Evolutionary conservation across 2,888 invertebrate species (phyloP).

Genomic region (Allophyes oxyacanthae): DNA sequence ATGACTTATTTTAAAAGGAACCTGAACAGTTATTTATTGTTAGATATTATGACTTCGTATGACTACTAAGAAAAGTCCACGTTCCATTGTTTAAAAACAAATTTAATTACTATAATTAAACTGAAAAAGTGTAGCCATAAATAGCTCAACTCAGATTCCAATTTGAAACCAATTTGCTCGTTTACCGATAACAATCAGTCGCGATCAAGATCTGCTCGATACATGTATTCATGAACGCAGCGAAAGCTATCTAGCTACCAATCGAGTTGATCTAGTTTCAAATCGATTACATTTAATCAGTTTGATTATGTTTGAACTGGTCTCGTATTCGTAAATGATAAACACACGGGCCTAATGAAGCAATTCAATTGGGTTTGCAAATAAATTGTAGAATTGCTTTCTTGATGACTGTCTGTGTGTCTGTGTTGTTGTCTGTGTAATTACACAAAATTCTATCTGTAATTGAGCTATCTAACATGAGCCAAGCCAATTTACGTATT

Average conservation of each 20-base stretch:
- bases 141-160: conserved; percentile 24
- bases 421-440: conserved; percentile 4
- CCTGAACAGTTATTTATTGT: too few relatives aligned
- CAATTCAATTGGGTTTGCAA: conserved; percentile 30
- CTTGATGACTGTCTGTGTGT: too few relatives aligned
- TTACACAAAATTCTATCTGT: background rate
- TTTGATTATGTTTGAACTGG: conserved; percentile 41
- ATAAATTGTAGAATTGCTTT: conserved; percentile 5
- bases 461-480: too few relatives aligned
- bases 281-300: conserved; percentile 54
- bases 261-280: conserved; percentile 55
- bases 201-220: conserved; percentile 37
- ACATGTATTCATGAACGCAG: conserved; percentile 45
- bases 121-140: conserved; percentile 7
- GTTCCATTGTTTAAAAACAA: conserved; percentile 3
- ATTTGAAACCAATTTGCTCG: conserved; percentile 38
- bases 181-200: conserved; percentile 41
- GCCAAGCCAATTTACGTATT: too few relatives aligned
- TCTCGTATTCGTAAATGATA: conserved; percentile 27
- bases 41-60: too few relatives aligned
- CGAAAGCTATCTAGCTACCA: conserved; percentile 56
- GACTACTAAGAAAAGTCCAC: background rate
- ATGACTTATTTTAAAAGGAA: too few relatives aligned
- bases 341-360: conserved; percentile 37
- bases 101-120: conserved; percentile 15